These are phyloP conservation scores for Anomalospiza imberbis DNA, from an alignment of 2,797 vertebrate genomes.

Conservation along the genomic window DNA sequence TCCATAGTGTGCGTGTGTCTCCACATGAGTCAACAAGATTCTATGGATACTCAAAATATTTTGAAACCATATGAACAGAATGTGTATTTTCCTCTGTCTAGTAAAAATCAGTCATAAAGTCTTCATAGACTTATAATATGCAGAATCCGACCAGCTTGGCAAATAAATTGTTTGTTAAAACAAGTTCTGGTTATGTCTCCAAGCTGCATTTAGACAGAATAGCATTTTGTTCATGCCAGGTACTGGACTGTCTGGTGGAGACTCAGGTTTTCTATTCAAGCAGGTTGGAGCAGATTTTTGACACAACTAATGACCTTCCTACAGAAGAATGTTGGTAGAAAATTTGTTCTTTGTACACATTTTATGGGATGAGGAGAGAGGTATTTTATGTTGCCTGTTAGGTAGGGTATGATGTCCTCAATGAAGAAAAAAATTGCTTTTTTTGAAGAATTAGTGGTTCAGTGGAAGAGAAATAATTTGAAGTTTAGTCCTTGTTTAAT, in stretches of 20 bases:
- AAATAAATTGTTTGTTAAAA: slow-evolving; percentile 37
- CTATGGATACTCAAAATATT: slow-evolving; percentile 69
- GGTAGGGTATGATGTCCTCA: background rate
- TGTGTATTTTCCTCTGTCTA: slow-evolving; percentile 43
- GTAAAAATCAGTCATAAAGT: slow-evolving; percentile 41
- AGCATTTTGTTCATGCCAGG: slow-evolving; percentile 9
- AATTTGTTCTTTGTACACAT: background rate
- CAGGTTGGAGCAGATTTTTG: background rate
- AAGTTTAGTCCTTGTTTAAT: background rate
- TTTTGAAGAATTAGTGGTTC: background rate
- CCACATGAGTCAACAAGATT: slow-evolving; percentile 25
- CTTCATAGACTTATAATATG: slow-evolving; percentile 8
- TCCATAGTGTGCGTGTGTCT: background rate
- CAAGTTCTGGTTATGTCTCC: background rate
- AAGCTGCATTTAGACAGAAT: background rate
- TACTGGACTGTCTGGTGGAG: background rate
- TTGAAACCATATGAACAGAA: slow-evolving; percentile 62
- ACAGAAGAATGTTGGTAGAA: background rate
- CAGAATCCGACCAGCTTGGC: slow-evolving; percentile 27
- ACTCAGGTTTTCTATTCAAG: slow-evolving; percentile 16
- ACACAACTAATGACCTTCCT: background rate
- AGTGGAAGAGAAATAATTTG: background rate
- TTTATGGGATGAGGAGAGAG: background rate
- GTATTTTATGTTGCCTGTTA: background rate
- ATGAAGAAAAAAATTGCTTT: background rate